These are phyloP conservation scores for Protomyctophum bolini DNA, from an alignment of 2,113 vertebrate genomes.

Conservation along the genomic window DNA sequence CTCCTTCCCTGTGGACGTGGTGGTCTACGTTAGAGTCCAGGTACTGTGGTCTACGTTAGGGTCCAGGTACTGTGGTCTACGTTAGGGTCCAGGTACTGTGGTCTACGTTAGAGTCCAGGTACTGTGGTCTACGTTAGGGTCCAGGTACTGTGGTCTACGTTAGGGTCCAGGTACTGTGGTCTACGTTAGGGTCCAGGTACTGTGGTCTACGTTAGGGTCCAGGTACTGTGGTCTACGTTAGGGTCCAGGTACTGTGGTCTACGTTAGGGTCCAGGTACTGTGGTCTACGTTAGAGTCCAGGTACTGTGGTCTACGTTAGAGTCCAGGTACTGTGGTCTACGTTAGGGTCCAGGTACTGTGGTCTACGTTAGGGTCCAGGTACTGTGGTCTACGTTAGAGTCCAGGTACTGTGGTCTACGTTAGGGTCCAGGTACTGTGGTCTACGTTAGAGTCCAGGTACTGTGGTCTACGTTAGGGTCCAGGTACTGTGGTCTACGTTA, in stretches of 20 bases:
- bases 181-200: slow-evolving; percentile 95
- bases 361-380: slow-evolving; percentile 97
- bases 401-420: slow-evolving; percentile 98
- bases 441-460: slow-evolving; percentile 95
- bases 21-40: slow-evolving; percentile 98
- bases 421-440: slow-evolving; percentile 96
- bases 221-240: slow-evolving; percentile 97
- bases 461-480: slow-evolving; percentile 97
- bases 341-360: slow-evolving; percentile 96
- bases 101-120: slow-evolving; percentile 97
- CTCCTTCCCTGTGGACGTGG: slow-evolving; percentile 97
- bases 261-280: slow-evolving; percentile 96
- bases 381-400: slow-evolving; percentile 98
- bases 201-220: slow-evolving; percentile 97
- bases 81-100: slow-evolving; percentile 96
- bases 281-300: slow-evolving; percentile 97
- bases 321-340: slow-evolving; percentile 98
- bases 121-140: slow-evolving; percentile 98
- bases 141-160: slow-evolving; percentile 98
- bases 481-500: slow-evolving; percentile 97
- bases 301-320: slow-evolving; percentile 97
- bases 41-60: slow-evolving; percentile 92
- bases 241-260: slow-evolving; percentile 98
- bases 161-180: slow-evolving; percentile 96
- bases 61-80: slow-evolving; percentile 98